Base-by-base conservation (phyloP, 2,888 invertebrate species). In the Portevinia maculata region DNA sequence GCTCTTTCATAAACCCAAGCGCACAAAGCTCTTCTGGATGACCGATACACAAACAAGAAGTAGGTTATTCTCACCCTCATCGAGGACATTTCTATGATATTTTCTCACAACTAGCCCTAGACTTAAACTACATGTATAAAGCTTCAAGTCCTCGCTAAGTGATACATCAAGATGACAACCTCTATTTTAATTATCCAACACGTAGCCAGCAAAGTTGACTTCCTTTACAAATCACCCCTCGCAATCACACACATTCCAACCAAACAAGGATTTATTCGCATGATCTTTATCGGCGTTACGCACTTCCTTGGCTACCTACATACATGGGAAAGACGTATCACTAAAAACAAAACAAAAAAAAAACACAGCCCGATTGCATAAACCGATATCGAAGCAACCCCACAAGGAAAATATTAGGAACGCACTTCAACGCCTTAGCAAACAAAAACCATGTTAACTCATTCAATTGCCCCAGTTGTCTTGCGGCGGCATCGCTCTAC, bases 241-340 rank as follows among this genome's bases (percentile, higher is more conserved):
- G 0, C 32, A n/a, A 30, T 7, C 15, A 50, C n/a, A 8, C 13
- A 13, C 48, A 64, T 74, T 64, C 64, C 48, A 50, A n/a, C n/a
- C 55, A 64, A 74, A 74, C 57, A 64, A n/a, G 30, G 57, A 74
- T 67, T 55, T 55, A 55, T 67, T 60, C 76, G 70, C 65, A 81
- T 76, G 81, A 76, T 76, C 39, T 21, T 34, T 64, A 81, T 81
- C 81, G 53, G 81, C 65, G 81, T 76, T 81, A 81, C 76, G 76
- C 76, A 81, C 70, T 69, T 76, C 75, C 64, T 65, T 70, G 57
- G 28, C 24, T 24, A n/a, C 5, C 3, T 24, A 24, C 24, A 24
- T 24, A 37, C 48, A 34, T 48, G 37, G 30, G 21, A 7, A 37
- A 50, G 1, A n/a, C n/a, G n/a, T n/a, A 15, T 8, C 41, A 1